Percentiles rank a stretch among this genome's conserved stretches.
Conservation (phyloP, 2,797 vertebrate species). For the Chaunax sp. region DNA sequence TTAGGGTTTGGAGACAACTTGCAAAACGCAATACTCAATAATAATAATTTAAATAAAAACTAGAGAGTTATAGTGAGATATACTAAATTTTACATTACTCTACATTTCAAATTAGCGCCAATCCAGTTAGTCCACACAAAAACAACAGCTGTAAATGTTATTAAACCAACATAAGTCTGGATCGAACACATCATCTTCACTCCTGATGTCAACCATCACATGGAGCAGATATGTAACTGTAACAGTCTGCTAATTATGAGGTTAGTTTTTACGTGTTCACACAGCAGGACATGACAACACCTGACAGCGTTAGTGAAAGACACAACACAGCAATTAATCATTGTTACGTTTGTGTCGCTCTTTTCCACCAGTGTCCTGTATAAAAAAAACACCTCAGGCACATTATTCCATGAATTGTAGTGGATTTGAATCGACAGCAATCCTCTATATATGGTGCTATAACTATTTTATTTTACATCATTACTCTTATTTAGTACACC, state of each 20-base stretch:
- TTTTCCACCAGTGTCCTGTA: neutral
- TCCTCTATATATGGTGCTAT: neutral
- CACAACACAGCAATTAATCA: neutral
- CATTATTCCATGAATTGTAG: neutral
- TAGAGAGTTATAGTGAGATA: neutral
- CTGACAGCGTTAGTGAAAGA: slow-evolving; percentile 17
- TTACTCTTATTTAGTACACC: no score
- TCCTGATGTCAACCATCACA: neutral
- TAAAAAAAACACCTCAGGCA: neutral
- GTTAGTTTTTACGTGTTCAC: slow-evolving; percentile 30
- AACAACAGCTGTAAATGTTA: neutral
- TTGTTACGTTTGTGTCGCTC: neutral
- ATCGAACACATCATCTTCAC: neutral
- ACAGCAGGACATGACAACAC: slow-evolving; percentile 36
- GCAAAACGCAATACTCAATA: neutral
- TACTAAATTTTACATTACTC: neutral
- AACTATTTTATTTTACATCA: neutral
- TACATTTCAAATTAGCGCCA: neutral
- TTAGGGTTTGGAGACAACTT: neutral
- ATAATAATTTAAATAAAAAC: neutral
- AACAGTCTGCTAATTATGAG: slow-evolving; percentile 38
- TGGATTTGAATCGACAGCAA: neutral
- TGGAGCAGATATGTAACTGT: neutral
- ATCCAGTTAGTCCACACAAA: neutral
- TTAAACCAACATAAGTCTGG: neutral